Base-by-base conservation (phyloP, 2,797 vertebrate species). In the Gadopsis bispinosus region DNA sequence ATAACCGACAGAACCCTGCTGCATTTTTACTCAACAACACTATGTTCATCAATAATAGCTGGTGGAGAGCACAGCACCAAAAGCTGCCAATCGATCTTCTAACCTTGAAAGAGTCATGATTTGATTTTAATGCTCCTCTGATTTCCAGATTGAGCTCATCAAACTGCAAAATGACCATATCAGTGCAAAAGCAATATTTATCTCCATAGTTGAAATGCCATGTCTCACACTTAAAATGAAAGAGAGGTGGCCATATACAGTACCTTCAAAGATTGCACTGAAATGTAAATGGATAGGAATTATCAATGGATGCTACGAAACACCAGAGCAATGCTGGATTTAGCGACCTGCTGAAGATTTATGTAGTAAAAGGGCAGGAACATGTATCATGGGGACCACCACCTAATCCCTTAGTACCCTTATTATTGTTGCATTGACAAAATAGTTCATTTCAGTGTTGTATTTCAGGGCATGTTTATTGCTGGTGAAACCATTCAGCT, bases 81-180 rank as follows among this genome's bases (percentile, higher is more conserved):
- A 55, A 81, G 54, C 72, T 64, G 75, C 62, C 69, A 45, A 88
- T 92, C 67, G 58, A 87, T 89, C 75, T 82, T 88, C 45, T 73
- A 85, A 91, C 87, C 88, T 91, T 87, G 80, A 74, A 86, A 68
- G 77, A 84, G 75, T 62, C 83, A 59, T 86, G 82, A 89, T 91
- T 90, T 78, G 72, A 88, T 88, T 92, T 89, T 79, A 91, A 92
- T 88, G 76, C 64, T 67, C n/a, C 65, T 66, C 67, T 84, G 73
- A 65, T 88, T 86, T 80, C 61, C 61, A 75, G 83, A 88, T 63
- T 85, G 72, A 80, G 86, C 77, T 85, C 77, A 84, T 89, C 68
- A 82, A 83, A 80, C 56, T 67, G 54, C 63, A 69, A 26, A 58
- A 75, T n/a, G 62, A 69, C 70, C 75, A 39, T 9, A 66, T 54